These are phyloP conservation scores for Tapera naevia DNA, from an alignment of 2,797 vertebrate species.

Conservation along the genomic window DNA sequence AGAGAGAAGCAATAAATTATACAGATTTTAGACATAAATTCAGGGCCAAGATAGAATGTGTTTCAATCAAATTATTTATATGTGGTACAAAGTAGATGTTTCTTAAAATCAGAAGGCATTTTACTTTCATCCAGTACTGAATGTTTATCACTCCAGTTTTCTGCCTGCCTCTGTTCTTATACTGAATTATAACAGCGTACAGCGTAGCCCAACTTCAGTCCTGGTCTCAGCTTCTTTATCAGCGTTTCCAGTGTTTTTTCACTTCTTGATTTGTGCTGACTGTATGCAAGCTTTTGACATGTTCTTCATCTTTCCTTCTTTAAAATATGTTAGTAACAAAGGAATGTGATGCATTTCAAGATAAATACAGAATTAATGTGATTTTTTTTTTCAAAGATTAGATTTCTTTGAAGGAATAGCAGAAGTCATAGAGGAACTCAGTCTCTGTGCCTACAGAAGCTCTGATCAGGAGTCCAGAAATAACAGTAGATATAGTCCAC, in stretches of 20 bases:
- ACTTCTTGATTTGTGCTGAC: background rate
- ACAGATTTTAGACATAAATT: background rate
- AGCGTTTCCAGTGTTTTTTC: background rate
- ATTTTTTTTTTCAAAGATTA: background rate
- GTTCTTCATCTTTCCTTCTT: background rate
- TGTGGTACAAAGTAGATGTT: background rate
- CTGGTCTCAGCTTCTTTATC: background rate
- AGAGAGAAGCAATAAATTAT: background rate
- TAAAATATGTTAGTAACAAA: background rate
- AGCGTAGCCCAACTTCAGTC: background rate
- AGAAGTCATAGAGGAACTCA: background rate
- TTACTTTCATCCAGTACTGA: background rate
- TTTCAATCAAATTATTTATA: background rate
- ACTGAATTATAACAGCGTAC: background rate
- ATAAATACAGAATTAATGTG: background rate
- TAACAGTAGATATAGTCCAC: background rate
- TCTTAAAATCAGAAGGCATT: background rate
- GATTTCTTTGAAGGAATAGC: background rate
- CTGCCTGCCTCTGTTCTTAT: background rate
- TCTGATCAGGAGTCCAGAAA: background rate
- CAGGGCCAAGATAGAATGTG: background rate
- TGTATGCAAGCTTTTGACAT: background rate
- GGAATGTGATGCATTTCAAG: background rate
- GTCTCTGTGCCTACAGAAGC: background rate
- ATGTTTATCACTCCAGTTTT: background rate